Evolutionary conservation across 2,797 vertebrate genomes (phyloP).

Genomic region (Sphenopsis melanotis): DNA sequence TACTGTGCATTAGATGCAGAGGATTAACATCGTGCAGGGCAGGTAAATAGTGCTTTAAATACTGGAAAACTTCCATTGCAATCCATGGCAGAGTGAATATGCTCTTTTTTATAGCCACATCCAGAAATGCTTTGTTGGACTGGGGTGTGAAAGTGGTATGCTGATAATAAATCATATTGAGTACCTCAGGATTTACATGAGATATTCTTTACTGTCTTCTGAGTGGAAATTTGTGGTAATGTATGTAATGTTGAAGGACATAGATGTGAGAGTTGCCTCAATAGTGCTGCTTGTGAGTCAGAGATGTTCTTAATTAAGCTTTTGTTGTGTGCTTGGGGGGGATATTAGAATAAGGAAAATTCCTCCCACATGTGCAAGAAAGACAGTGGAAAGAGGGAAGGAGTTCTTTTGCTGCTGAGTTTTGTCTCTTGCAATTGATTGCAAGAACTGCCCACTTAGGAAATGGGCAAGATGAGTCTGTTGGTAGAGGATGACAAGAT

Average conservation of each 20-base stretch:
- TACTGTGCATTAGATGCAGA: neutral
- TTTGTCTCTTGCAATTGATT: neutral
- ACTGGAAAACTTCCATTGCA: neutral
- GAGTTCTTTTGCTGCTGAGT: neutral
- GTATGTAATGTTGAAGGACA: neutral
- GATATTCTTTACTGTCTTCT: neutral
- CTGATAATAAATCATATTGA: neutral
- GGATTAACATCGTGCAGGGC: neutral
- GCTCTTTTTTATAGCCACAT: neutral
- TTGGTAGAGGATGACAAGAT: neutral
- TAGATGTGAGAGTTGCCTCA: neutral
- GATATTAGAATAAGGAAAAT: neutral
- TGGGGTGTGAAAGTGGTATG: neutral
- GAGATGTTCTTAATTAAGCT: conserved; percentile 15
- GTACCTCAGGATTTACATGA: neutral
- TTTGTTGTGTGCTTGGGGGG: neutral
- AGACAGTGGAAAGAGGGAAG: neutral
- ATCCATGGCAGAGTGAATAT: neutral
- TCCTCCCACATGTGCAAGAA: neutral
- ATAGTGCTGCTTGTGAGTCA: neutral
- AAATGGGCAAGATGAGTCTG: neutral
- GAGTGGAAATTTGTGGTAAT: neutral
- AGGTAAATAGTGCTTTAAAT: neutral
- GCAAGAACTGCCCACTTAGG: neutral
- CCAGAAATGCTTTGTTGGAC: neutral